Base-by-base conservation (phyloP, 2,797 vertebrate species). In the Carapus acus region DNA sequence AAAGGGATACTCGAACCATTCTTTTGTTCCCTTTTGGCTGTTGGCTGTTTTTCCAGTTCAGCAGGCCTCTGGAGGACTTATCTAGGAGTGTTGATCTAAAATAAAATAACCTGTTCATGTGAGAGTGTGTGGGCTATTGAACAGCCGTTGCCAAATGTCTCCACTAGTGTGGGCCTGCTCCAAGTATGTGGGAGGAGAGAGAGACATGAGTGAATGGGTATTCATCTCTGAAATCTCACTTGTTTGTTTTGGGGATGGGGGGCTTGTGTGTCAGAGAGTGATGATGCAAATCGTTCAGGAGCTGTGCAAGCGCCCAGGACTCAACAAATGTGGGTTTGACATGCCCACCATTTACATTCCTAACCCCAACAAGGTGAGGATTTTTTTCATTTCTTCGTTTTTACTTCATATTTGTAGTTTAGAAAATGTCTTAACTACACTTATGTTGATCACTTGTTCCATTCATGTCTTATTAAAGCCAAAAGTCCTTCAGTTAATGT, bases 271-370 rank as follows among this genome's bases (percentile, higher is more conserved):
- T 37, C 79, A 93, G 91, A 85, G 91, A 57, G 91, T 93, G 8
- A 88, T 93, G 88, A 93, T 93, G 91, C 91, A 93, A 83, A 92
- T 92, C 11, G 91, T 93, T 24, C 90, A 93, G 80, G 91, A 92
- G 72, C 83, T 93, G 54, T 92, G 91, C 66, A 93, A 93, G 72
- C 79, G 90, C 19, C 90, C 89, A 0, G 91, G 91, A 39, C 88
- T 93, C 39, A 93, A 91, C 80, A 93, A 91, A 62, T 92, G 91
- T 72, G 91, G 91, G n/a, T 93, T 93, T 47, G 91, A 93, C 74
- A 93, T 92, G 91, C 91, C 91, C 6, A 92, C 91, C 3, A 91
- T 92, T 69, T 92, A 90, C 58, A 69, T 92, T 39, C 88, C 90
- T 15, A 90, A 88, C 69, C 79, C 89, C n/a, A 89, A 78, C 67